Percentiles rank a stretch among this genome's conserved stretches.
Evolutionary conservation across 2,113 vertebrate genomes (phyloP).

Genomic region (Phocoena phocoena): DNA sequence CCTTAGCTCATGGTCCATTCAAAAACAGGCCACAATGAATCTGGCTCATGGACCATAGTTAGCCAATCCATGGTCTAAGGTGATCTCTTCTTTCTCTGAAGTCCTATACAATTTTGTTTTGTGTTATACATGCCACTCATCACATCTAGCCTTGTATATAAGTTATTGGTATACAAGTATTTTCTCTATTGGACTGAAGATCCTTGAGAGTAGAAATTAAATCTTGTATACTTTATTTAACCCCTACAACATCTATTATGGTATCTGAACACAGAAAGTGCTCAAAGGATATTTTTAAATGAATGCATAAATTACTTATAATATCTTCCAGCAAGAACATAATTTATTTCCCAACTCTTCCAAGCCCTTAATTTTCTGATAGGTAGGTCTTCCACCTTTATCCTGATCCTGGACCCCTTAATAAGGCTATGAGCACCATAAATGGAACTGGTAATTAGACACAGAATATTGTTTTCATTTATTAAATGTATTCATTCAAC

Average conservation of each 20-base stretch:
- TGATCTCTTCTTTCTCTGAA: not conserved
- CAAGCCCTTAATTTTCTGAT: not conserved
- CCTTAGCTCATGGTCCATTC: not conserved
- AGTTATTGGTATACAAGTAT: not conserved
- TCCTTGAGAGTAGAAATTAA: not conserved
- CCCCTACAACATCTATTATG: not conserved
- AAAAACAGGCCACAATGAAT: not conserved
- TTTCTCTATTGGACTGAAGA: constrained; percentile 5
- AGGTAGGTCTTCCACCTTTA: not conserved
- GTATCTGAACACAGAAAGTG: not conserved
- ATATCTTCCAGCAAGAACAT: not conserved
- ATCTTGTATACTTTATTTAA: not conserved
- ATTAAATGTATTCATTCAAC: not conserved
- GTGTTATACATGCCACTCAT: not conserved
- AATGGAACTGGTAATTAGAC: not conserved
- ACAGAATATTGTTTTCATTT: not conserved
- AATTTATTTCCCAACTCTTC: not conserved
- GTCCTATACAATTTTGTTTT: not conserved
- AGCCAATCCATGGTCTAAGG: not conserved
- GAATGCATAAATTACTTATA: not conserved
- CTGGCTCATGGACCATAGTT: not conserved
- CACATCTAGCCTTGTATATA: not conserved
- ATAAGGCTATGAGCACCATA: not conserved
- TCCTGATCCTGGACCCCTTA: not conserved
- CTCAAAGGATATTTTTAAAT: constrained; percentile 6